Evolutionary conservation across 2,888 invertebrate species (phyloP), one percentile per base, ranked within the genome.

Genomic region (Bembecia ichneumoniformis): DNA sequence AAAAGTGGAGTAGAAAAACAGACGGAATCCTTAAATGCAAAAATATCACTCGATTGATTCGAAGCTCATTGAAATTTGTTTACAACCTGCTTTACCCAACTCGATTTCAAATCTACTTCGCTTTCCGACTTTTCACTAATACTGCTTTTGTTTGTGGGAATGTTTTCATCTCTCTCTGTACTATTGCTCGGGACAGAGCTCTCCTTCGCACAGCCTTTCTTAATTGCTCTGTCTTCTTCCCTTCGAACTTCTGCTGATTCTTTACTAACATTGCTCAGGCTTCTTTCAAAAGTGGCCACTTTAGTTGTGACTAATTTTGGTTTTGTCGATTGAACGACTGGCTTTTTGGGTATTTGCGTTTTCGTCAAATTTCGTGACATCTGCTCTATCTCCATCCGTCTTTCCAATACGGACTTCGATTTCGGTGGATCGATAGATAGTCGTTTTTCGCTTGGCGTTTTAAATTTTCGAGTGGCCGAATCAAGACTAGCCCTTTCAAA

Each of bases 51-150:
- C 48, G 35, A 53, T 47, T 10, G 2, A 1, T 59, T 9, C 7
- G 4, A 68, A 72, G 61, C 63, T 82, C 68, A 91, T 87, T 93
- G 92, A 66, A 93, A 90, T 82, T 92, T 90, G 58, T 91, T 92
- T 11, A 93, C 91, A 63, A 93, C 91, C 62, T 93, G 91, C 64
- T 91, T 92, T 0, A 93, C 93, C 93, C 93, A 93, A 60, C 88
- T 87, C 34, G 90, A 91, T 77, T 89, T 89, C 3, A 77, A 68
- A 51, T 83, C 82, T 5, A 66, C 66, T 48, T 74, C 65, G 47
- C 55, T 55, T 20, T 62, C 62, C 43, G 52, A 16, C 55, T 59
- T 57, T 53, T 70, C 74, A 53, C 57, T 63, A 55, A 58, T 57
- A 66, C 60, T 68, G 59, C 53, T 70, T 62, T 62, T 70, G 47